Conservation (phyloP, 1,140 invertebrate species). For the Oncopodura yosiiana region DNA sequence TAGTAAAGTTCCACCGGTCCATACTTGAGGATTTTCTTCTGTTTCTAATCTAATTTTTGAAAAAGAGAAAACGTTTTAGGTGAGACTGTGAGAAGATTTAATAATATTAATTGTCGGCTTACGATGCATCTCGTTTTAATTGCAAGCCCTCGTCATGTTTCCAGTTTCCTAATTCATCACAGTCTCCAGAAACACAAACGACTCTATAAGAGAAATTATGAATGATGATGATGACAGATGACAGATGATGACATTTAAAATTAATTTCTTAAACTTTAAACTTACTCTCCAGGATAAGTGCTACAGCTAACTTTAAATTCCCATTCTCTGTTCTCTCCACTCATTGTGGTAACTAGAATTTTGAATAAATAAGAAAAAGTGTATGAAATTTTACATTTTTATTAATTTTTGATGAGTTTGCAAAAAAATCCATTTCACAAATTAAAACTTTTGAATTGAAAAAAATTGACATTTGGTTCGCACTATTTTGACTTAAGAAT, state of each 20-base stretch:
- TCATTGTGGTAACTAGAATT: neutral
- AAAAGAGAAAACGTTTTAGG: too few species aligned
- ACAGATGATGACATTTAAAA: too few species aligned
- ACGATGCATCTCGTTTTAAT: slow-evolving; percentile 29
- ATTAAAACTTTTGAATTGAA: too few species aligned
- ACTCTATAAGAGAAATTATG: too few species aligned
- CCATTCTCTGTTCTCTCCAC: slow-evolving; percentile 1
- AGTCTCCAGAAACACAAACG: slow-evolving; percentile 47
- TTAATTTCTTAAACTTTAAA: too few species aligned
- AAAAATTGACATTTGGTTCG: too few species aligned
- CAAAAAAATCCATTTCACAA: neutral
- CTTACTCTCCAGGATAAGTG: slow-evolving; percentile 40
- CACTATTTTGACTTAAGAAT: too few species aligned
- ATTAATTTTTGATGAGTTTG: neutral
- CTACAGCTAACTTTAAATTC: slow-evolving; percentile 42
- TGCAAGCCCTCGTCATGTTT: slow-evolving; percentile 38
- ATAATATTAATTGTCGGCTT: slow-evolving; percentile 20
- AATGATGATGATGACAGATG: too few species aligned
- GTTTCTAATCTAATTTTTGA: neutral
- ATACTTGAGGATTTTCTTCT: slow-evolving; percentile 27
- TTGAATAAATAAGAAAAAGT: too few species aligned
- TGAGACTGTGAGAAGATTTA: neutral
- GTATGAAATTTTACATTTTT: too few species aligned
- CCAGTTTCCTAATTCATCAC: slow-evolving; percentile 45
- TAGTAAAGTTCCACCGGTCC: slow-evolving; percentile 41